Evolutionary conservation across 1,140 invertebrate species (phyloP), one percentile per base, ranked within the genome.

Genomic region (Megalonaias nervosa): DNA sequence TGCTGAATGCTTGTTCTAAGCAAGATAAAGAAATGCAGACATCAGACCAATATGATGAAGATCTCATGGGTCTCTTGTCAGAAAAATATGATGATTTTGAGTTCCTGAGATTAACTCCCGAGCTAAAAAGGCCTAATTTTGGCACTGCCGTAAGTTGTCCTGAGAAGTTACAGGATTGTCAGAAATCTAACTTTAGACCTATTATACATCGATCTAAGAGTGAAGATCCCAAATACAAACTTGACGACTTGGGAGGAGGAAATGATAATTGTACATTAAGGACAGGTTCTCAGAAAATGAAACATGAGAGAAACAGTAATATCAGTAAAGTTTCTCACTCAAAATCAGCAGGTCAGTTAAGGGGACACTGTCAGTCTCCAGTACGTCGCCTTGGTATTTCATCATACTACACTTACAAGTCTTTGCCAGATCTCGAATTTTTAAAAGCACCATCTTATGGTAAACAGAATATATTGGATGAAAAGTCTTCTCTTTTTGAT

Each of bases 351-450:
- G 76, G 76, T 26, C 64, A 71, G 17, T 61, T 78, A 58, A 38
- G 38, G n/a, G 56, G 17, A 15, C 65, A 71, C 59, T 73, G 57
- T 26, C 59, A 72, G 16, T 77, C 61, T 26, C 61, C 55, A 17
- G 38, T 65, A 23, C 69, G 71, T 15, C 38, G 76, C 48, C 73
- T 73, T 71, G 71, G 71, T 15, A n/a, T 74, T 23, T 73, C 71
- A 31, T 67, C 67, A 48, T 58, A 78, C 38, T 88, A 88, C 74
- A 83, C 86, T 12, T 81, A 85, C 57, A 80, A 82, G 31, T 88
- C 88, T 60, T 72, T 89, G 38, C 88, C 88, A 48, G 88, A 89
- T 66, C 75, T 89, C 16, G 85, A 80, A 26, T 88, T 88, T 67
- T 70, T 87, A 59, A 48, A 48, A 48, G 38, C 0, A 48, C 11